Conservation (phyloP, 23 tunicate species). For the Trididemnum clinides region DNA sequence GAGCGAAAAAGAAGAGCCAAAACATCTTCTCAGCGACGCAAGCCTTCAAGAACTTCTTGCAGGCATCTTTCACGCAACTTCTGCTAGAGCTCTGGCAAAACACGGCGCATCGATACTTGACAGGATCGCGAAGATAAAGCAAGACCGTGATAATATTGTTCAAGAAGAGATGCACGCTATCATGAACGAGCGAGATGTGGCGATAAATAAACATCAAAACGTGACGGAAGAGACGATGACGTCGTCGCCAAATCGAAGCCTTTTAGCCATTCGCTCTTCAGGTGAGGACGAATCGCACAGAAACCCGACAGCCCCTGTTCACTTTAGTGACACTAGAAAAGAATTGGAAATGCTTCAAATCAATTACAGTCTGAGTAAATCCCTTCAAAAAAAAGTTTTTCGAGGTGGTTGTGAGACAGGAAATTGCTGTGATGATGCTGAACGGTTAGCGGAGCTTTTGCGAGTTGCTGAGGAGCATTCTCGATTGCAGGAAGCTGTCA, state of each 20-base stretch:
- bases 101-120: slow-evolving; percentile 25
- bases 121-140: slow-evolving; percentile 35
- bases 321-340: not conserved
- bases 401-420: not conserved
- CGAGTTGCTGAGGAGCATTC: slow-evolving; percentile 61
- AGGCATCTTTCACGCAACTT: slow-evolving; percentile 39
- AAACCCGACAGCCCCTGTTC: not conserved
- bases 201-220: slow-evolving; percentile 28
- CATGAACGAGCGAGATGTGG: slow-evolving; percentile 62
- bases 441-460: slow-evolving; percentile 47
- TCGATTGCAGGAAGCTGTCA: slow-evolving; percentile 32
- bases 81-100: slow-evolving; percentile 45
- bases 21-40: not conserved
- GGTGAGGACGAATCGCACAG: not conserved
- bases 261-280: not conserved
- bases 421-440: slow-evolving; percentile 44
- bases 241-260: not conserved
- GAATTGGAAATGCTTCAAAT: not conserved
- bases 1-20: not conserved
- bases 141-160: slow-evolving; percentile 39
- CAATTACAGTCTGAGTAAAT: not conserved
- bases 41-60: slow-evolving; percentile 15
- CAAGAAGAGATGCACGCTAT: slow-evolving; percentile 56
- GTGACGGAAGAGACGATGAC: not conserved
- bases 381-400: not conserved